A percentile compares a stretch with the other conserved stretches of the same genome.
Evolutionary conservation across 2,888 invertebrate genomes (phyloP).

Genomic region (Platycheirus rosarum): DNA sequence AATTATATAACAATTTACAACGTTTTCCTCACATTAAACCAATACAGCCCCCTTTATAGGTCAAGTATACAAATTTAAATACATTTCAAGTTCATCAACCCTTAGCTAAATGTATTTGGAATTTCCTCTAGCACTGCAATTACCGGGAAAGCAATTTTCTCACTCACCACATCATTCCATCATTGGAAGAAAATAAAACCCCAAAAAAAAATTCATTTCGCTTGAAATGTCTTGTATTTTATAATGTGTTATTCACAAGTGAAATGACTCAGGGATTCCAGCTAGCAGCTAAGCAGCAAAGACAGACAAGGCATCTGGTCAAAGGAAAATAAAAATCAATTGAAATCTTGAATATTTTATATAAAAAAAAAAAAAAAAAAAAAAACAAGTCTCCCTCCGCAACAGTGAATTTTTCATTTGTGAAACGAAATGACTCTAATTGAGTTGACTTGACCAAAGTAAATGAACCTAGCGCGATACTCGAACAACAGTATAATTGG

Average conservation of each 20-base stretch:
- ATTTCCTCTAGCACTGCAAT: neutral
- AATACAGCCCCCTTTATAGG: too few relatives aligned
- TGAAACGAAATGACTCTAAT: slow-evolving; percentile 39
- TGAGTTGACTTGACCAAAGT: slow-evolving; percentile 39
- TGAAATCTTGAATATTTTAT: slow-evolving; percentile 45
- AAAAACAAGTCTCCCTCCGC: neutral
- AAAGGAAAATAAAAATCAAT: slow-evolving; percentile 28
- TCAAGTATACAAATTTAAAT: neutral
- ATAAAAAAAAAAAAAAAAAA: slow-evolving; percentile 11
- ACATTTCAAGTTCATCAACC: neutral
- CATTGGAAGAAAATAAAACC: too few relatives aligned
- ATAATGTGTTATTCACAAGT: neutral
- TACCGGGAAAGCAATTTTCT: slow-evolving; percentile 43
- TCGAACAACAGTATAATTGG: slow-evolving; percentile 59
- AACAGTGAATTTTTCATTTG: neutral
- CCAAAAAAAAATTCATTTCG: too few relatives aligned
- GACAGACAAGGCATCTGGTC: neutral
- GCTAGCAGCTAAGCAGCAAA: slow-evolving; percentile 6
- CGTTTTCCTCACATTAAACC: too few relatives aligned
- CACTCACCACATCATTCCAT: too few relatives aligned
- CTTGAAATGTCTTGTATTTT: too few relatives aligned
- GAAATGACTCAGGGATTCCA: slow-evolving; percentile 16
- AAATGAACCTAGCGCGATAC: slow-evolving; percentile 33
- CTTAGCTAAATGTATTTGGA: neutral
- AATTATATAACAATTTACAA: too few relatives aligned